Conservation (phyloP, 2,797 vertebrate species). For the Poecilia velifera region DNA sequence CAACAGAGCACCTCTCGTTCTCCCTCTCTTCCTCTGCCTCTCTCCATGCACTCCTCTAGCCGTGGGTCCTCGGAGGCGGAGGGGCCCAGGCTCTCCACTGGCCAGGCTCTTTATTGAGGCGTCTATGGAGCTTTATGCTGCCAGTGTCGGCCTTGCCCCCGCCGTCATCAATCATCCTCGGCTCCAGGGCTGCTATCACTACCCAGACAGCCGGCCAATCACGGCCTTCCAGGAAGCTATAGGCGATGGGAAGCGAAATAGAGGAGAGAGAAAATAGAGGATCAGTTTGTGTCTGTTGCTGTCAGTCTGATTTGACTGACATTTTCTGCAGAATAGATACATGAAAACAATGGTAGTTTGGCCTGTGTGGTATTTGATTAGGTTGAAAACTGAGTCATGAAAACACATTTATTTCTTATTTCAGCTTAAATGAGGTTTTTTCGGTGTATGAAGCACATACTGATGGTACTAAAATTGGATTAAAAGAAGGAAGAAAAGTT, state of each 20-base stretch:
- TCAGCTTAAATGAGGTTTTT: neutral
- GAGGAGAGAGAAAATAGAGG: slow-evolving; percentile 56
- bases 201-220: slow-evolving; percentile 91
- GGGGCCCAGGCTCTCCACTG: slow-evolving; percentile 91
- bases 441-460: neutral
- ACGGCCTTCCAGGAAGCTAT: slow-evolving; percentile 86
- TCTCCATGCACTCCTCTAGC: slow-evolving; percentile 66
- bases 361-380: slow-evolving; percentile 54
- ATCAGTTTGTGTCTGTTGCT: slow-evolving; percentile 68
- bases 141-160: slow-evolving; percentile 94
- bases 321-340: slow-evolving; percentile 52
- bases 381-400: slow-evolving; percentile 58
- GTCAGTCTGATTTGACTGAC: slow-evolving; percentile 73
- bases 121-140: slow-evolving; percentile 96
- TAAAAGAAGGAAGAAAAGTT: neutral
- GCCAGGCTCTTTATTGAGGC: slow-evolving; percentile 90
- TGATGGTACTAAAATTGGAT: neutral
- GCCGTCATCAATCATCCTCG: slow-evolving; percentile 98
- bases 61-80: slow-evolving; percentile 69
- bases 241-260: slow-evolving; percentile 77
- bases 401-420: slow-evolving; percentile 34
- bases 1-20: slow-evolving; percentile 96
- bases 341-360: slow-evolving; percentile 54
- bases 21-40: slow-evolving; percentile 76
- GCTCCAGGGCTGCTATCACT: slow-evolving; percentile 90